These are phyloP conservation scores for Cephus pulcher DNA, from an alignment of 2,888 invertebrate species.

Conservation along the genomic window DNA sequence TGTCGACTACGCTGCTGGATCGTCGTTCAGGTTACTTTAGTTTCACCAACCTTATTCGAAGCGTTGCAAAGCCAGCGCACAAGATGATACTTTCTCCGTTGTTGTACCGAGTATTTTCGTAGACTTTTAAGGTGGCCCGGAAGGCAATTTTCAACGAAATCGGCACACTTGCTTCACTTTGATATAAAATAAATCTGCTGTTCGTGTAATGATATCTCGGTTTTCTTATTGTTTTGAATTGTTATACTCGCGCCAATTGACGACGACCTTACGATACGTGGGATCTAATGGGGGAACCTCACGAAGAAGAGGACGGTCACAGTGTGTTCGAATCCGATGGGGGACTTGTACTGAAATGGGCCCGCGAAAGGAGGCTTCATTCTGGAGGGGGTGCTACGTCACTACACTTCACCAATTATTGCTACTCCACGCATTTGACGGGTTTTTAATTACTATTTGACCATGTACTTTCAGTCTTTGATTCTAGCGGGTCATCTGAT, in stretches of 20 bases:
- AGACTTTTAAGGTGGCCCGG: not conserved
- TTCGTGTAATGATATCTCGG: not conserved
- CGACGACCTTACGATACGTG: not conserved
- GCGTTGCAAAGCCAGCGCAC: constrained; percentile 34
- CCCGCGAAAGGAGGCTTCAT: constrained; percentile 2
- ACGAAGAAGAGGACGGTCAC: constrained; percentile 43
- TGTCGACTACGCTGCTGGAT: not conserved
- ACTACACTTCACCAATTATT: not conserved
- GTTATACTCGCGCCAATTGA: not conserved
- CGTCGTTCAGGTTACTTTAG: constrained; percentile 16
- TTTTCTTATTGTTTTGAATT: not conserved
- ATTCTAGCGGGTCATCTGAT: not conserved
- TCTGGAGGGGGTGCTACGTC: constrained; percentile 6
- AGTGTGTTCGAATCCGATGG: constrained; percentile 36
- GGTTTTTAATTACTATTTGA: not conserved
- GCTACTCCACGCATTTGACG: not conserved
- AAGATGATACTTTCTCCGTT: constrained; percentile 15
- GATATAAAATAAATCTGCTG: not conserved
- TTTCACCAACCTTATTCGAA: constrained; percentile 58
- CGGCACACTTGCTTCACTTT: not conserved
- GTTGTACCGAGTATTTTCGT: not conserved
- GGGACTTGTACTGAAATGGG: constrained; percentile 27
- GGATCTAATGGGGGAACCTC: constrained; percentile 31
- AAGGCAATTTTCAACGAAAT: not conserved
- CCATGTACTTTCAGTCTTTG: not conserved